These are phyloP conservation scores for Charina bottae DNA, from an alignment of 2,113 vertebrate species.

Conservation along the genomic window DNA sequence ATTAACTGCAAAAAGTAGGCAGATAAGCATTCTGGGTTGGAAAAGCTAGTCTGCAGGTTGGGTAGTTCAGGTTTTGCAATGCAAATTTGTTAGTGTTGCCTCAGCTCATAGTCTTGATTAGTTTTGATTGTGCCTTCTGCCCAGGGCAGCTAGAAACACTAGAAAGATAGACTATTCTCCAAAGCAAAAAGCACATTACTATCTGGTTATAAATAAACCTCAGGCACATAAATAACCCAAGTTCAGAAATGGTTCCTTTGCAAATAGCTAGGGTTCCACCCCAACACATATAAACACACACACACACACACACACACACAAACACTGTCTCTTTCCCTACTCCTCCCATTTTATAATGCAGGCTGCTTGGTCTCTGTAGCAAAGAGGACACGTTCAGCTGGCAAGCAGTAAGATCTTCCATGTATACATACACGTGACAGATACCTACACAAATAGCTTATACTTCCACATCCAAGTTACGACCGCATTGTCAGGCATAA, in stretches of 20 bases:
- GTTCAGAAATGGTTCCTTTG: neutral
- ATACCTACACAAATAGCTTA: neutral
- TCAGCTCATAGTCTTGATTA: neutral
- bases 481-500: neutral
- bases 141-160: rapidly evolving
- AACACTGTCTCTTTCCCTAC: neutral
- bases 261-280: neutral
- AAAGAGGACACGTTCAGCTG: neutral
- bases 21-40: neutral
- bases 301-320: neutral
- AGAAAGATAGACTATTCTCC: slow-evolving; percentile 36
- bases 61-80: neutral
- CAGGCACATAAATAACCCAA: slow-evolving; percentile 6
- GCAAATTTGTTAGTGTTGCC: neutral
- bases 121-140: neutral
- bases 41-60: slow-evolving; percentile 13
- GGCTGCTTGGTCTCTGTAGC: neutral
- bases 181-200: slow-evolving; percentile 53
- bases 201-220: slow-evolving; percentile 66
- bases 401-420: neutral
- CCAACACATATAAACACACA: neutral
- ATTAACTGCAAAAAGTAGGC: slow-evolving; percentile 16
- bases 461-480: neutral
- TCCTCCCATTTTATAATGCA: neutral
- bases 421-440: neutral